Base-by-base conservation (phyloP, 2,888 invertebrate genomes). In the Clusia tigrina region DNA sequence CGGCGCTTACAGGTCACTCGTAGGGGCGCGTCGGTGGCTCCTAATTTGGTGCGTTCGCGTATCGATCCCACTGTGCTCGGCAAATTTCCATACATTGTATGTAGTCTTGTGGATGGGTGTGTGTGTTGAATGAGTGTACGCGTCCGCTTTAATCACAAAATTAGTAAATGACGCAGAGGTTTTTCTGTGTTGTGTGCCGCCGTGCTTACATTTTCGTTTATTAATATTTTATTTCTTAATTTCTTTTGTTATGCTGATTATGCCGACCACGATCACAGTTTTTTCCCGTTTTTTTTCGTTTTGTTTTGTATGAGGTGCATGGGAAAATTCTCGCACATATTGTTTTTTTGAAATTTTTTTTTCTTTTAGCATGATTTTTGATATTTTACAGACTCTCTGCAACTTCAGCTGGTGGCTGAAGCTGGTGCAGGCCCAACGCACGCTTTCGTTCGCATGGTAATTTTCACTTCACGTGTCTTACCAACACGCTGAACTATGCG, bases 161-260 rank as follows among this genome's bases (percentile, higher is more conserved):
- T 80, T 80, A 80, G 80, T 81, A 76, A 79, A 78, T 80, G 81
- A 80, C 79, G 71, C 72, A 72, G 74, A 76, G 71, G 70, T 74
- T 77, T 79, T 54, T 2, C 23, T 61, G 26, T 55, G 23, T 54
- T 51, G 25, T 26, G n/a, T 52, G 58, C 60, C 60, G 63, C 60
- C 53, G 56, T 59, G n/a, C 37, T 3, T 53, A 42, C 46, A 37
- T 55, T 46, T 67, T 72, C 69, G 74, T 78, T 72, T 74, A 71
- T 78, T 74, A 77, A 78, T 76, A 80, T 78, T 73, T 78, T 77
- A 79, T 76, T 79, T 76, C 79, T 80, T 81, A 79, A 80, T 80
- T 78, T 77, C 76, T 76, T 81, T 79, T 79, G 80, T 81, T 79
- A 77, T 78, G 78, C 72, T 76, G 74, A 80, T 80, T 78, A 76